Base-by-base conservation (phyloP, 2,113 vertebrate genomes). In the Cottus gobio region DNA sequence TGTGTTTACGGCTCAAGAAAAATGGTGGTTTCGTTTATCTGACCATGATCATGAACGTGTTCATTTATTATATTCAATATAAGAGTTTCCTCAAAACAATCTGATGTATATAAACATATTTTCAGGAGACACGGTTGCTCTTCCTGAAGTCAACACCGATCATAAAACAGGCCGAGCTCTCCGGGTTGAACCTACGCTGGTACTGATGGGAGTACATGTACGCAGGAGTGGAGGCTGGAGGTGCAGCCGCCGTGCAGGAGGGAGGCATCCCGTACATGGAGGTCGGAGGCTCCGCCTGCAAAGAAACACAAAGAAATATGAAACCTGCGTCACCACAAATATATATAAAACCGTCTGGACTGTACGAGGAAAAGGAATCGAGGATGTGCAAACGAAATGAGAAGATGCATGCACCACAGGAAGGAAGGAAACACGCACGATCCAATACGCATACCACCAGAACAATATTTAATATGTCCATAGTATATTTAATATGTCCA, bases 131-230 rank as follows among this genome's bases (percentile, higher is more conserved):
- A 11, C 1, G 8, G 7, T 56, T 37, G 48, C 67, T 37, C 6
- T 3, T 7, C 18, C 63, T 66, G 3, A 31, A 30, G 11, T 26
- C 1, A 60, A 67, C 1, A 13, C 48, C 9, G 5, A 0, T 20
- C 0, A 1, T n/a, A 2, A 56, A 0, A 26, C 28, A 30, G 6
- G 42, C 11, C 7, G 8, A 56, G 22, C 26, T 37, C 9, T 16
- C 31, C 1, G 0, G 18, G 22, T n/a, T n/a, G 24, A 64, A 97
- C 98, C 97, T 92, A 99, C 97, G 95, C 85, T 97, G 97, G 83
- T 97, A 97, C 0, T 95, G 58, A 77, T 96, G 96, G 0, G 94
- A 86, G 82, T 92, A 95, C 90, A 96, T 89, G 86, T 95, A 97
- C 1, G 77, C 93, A 0, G 95, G 83, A 78, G 81, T 64, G 79